Evolutionary conservation across 2,797 vertebrate species (phyloP), one percentile per base, ranked within the genome.

Genomic region (Botia kubotai): DNA sequence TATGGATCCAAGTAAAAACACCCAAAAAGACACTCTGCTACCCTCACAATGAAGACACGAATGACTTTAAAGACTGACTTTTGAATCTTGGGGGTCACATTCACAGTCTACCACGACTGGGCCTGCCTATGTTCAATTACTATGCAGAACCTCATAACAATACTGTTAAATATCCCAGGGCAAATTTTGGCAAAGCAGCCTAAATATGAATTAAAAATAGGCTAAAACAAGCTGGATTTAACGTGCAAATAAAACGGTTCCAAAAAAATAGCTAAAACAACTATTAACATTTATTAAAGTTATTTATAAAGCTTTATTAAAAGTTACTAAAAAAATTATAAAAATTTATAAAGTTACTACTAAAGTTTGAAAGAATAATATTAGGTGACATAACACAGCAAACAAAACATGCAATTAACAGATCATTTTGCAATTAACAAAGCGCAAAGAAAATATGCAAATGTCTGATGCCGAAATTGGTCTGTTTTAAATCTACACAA

Each of bases 401-500:
- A 36, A 14, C 16, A 4, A 62, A 62, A 65, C 68, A 29, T 3
- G 6, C 68, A 17, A 52, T 0, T 17, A 19, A 14, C 12, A 70
- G 11, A 36, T 26, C 1, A 26, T 26, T 26, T 26, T 26, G 23
- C 23, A 26, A 65, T 19, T 19, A 60, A 66, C 50, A 53, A 53
- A 14, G 2, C 2, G 46, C 23, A 21, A 55, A 78, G 60, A 66
- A 53, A 66, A n/a, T 62, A 52, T 60, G 23, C 29, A 79, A 78
- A 78, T 55, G 67, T 72, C 50, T 79, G 55, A 79, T 2, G n/a
- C 16, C 13, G 43, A 52, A 71, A 43, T 6, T 63, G 55, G n/a
- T 57, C 46, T 50, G 17, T 71, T 79, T 71, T 23, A 50, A 71
- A 79, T 60, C 19, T 52, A 43, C 21, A 78, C 17, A 60, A 55